phyloP scores from a whole-genome alignment of 2,113 vertebrate genomes.

The Salvelinus namaycush region DNA sequence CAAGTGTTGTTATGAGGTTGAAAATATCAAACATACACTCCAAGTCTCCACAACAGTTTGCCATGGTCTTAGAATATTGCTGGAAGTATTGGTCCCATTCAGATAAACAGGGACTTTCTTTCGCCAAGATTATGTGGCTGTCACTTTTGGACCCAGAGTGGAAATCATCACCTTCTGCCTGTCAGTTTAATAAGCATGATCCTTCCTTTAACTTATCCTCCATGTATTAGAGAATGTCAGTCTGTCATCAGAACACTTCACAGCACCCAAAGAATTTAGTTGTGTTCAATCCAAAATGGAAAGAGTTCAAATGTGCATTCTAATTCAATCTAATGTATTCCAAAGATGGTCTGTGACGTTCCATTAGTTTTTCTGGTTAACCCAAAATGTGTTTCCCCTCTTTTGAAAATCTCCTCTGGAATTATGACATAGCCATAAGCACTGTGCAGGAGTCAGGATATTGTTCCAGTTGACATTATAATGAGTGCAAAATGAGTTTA shows the following conservation, averaged over 20 bases:
- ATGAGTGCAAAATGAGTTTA: conserved; percentile 16
- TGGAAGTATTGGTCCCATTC: conserved; percentile 9
- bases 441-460: conserved; percentile 41
- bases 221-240: conserved; percentile 13
- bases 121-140: conserved; percentile 7
- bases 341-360: conserved; percentile 51
- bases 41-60: background rate
- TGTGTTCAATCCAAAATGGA: conserved; percentile 27
- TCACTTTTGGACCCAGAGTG: conserved; percentile 1
- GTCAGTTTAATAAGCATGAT: conserved; percentile 19
- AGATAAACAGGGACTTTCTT: background rate
- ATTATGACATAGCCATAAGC: conserved; percentile 61
- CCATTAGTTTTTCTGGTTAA: conserved; percentile 22
- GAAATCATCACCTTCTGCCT: conserved; percentile 12
- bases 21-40: background rate
- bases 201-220: conserved; percentile 6
- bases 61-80: background rate
- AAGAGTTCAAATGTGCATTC: conserved; percentile 32
- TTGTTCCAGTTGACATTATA: conserved; percentile 61
- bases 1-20: background rate
- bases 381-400: conserved; percentile 42
- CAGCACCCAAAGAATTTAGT: conserved; percentile 21
- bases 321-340: conserved; percentile 47
- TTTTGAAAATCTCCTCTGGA: conserved; percentile 32
- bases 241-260: conserved; percentile 11